Evolutionary conservation across 2,797 vertebrate genomes (phyloP).

Genomic region (Anguilla megastoma): DNA sequence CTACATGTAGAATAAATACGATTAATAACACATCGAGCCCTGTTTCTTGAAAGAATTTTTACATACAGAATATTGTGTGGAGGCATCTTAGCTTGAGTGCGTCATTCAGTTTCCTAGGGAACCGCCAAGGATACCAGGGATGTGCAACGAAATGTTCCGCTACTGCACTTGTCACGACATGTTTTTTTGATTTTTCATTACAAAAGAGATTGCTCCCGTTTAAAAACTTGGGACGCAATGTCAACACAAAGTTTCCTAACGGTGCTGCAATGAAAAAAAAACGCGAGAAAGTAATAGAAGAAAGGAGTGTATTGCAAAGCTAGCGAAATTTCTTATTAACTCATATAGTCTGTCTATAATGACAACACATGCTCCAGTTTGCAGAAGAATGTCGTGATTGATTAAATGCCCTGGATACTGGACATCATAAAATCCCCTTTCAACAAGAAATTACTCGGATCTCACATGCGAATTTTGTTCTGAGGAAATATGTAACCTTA

Average conservation of each 20-base stretch:
- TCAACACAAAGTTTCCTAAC: neutral
- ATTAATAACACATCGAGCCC: too few relatives aligned
- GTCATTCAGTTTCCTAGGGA: conserved; percentile 7
- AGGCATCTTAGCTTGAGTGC: neutral
- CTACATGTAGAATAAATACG: too few relatives aligned
- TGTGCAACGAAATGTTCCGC: neutral
- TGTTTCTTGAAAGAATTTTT: too few relatives aligned
- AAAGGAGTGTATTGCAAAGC: neutral
- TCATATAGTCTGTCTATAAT: neutral
- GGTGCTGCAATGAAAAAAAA: neutral
- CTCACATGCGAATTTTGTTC: neutral
- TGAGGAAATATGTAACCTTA: neutral
- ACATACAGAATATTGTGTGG: neutral
- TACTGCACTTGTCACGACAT: neutral
- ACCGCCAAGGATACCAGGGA: neutral
- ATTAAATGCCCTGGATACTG: neutral
- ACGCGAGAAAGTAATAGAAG: neutral
- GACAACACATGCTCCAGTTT: neutral
- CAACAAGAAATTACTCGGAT: neutral
- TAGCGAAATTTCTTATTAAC: neutral
- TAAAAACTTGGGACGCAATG: neutral
- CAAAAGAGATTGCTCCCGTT: neutral
- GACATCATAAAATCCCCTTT: neutral
- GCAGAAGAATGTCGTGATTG: neutral
- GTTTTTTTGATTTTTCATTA: neutral